Percentiles rank a stretch among this genome's conserved stretches.
Evolutionary conservation across 1,140 invertebrate genomes (phyloP).

Genomic region (Eriocheir sinensis): DNA sequence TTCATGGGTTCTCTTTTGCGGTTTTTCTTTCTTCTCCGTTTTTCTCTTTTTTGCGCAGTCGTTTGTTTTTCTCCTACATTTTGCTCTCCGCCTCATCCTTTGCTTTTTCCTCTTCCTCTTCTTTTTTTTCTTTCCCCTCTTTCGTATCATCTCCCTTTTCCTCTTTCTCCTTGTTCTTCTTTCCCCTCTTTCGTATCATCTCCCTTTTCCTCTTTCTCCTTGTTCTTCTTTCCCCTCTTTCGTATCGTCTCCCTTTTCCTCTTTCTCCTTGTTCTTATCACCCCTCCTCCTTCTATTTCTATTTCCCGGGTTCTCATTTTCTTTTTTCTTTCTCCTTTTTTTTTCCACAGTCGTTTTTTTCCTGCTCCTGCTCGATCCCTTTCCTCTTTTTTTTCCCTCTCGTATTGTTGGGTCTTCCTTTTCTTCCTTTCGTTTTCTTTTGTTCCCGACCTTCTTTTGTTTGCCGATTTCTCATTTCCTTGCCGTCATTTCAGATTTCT

Average conservation of each 20-base stretch:
- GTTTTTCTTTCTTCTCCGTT: too few relatives aligned
- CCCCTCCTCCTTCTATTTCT: neutral
- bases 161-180: neutral
- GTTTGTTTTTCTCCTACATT: too few relatives aligned
- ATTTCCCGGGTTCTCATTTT: neutral
- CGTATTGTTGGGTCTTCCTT: too few relatives aligned
- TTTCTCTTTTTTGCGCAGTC: too few relatives aligned
- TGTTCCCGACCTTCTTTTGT: too few relatives aligned
- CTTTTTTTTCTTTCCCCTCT: neutral
- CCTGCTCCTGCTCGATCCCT: neutral
- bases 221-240: neutral
- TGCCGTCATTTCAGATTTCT: too few relatives aligned
- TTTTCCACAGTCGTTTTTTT: too few relatives aligned
- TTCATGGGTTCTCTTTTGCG: too few relatives aligned
- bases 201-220: neutral
- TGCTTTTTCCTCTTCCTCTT: neutral
- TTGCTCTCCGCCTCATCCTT: neutral
- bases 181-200: too few relatives aligned
- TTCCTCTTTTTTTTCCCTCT: neutral
- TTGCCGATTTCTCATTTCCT: too few relatives aligned
- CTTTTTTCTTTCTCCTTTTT: neutral
- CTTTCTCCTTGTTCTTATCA: too few relatives aligned
- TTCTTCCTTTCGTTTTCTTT: too few relatives aligned
- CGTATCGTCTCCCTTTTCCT: neutral
- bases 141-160: neutral